Base-by-base conservation (phyloP, 2,888 invertebrate genomes). In the Callinectes sapidus region DNA sequence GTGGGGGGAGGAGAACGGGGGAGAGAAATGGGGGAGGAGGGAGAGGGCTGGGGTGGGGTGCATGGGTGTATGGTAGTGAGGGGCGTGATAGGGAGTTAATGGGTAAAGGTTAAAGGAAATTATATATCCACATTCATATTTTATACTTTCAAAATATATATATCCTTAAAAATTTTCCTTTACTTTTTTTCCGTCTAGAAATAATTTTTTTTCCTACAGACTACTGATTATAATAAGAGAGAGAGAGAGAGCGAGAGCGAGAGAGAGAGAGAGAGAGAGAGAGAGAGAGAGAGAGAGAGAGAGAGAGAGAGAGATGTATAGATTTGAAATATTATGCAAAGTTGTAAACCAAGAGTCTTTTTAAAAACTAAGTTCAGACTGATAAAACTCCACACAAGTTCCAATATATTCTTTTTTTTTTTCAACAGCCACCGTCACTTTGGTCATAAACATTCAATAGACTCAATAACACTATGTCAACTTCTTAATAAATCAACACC, bases 201-300 rank as follows among this genome's bases (percentile, higher is more conserved):
- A 81, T 81, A 81, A 35, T 81, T 3, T 81, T 81, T 35, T 13
- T 77, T 10, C 32, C 16, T 81, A 81, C 35, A 16, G 5, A 81
- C 81, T 81, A 81, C 71, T 16, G 35, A 18, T 35, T 81, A 81
- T 35, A 81, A 81, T 81, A 35, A 81, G 16, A 32, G 77, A 81
- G 32, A 32, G 35, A 28, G 77, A 81, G 77, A 81, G 35, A 81
- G 81, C 32, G 81, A 32, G 81, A 32, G 81, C 16, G 81, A 81
- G 81, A 81, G 81, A 81, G 81, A 81, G 81, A 35, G 81, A 81
- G 81, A 81, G 81, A 81, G 81, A 81, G 81, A 32, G 81, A 81
- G 81, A 81, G 81, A 81, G 81, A 81, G 81, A 81, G 81, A 81
- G 81, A 81, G 81, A 81, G 81, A 81, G 81, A 77, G 81, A 81